These are phyloP conservation scores for Lasioglossum zephyrum DNA, from an alignment of 2,888 invertebrate species.

Conservation along the genomic window DNA sequence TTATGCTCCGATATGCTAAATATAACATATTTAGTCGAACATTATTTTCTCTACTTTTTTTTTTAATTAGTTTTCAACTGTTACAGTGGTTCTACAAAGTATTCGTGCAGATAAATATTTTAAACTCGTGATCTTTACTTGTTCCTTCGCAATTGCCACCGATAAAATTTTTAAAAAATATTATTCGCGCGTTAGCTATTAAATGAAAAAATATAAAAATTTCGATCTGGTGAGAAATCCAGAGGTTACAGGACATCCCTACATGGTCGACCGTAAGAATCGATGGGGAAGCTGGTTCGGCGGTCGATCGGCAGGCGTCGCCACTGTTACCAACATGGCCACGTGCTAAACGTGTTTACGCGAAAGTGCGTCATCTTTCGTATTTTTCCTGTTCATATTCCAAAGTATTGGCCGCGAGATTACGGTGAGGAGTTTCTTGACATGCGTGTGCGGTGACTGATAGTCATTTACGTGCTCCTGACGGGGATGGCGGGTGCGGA, in stretches of 20 bases:
- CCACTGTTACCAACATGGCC: slow-evolving; percentile 80
- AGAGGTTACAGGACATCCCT: slow-evolving; percentile 32
- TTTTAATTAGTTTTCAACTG: too few relatives aligned
- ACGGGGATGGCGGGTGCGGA: slow-evolving; percentile 64
- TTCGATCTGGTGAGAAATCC: too few relatives aligned
- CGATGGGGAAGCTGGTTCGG: slow-evolving; percentile 7
- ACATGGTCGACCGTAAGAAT: slow-evolving; percentile 69
- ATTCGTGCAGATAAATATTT: too few relatives aligned
- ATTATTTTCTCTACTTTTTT: too few relatives aligned
- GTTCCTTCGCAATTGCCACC: too few relatives aligned
- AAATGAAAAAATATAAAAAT: too few relatives aligned
- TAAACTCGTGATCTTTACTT: too few relatives aligned
- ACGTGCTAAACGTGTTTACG: slow-evolving; percentile 79
- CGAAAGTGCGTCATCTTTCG: slow-evolving; percentile 49
- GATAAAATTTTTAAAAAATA: too few relatives aligned
- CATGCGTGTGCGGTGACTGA: slow-evolving; percentile 39
- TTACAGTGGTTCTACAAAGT: too few relatives aligned
- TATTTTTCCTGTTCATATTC: slow-evolving; percentile 22
- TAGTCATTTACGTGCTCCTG: slow-evolving; percentile 52
- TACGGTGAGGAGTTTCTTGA: slow-evolving; percentile 22
- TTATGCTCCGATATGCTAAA: too few relatives aligned
- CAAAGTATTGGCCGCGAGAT: slow-evolving; percentile 32
- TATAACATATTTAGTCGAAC: too few relatives aligned
- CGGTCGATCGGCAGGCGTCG: slow-evolving; percentile 50
- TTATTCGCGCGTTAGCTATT: too few relatives aligned